Percentiles rank a stretch among this genome's conserved stretches.
These are phyloP conservation scores for Conger conger DNA, from an alignment of 2,113 vertebrate species.

Conservation along the genomic window DNA sequence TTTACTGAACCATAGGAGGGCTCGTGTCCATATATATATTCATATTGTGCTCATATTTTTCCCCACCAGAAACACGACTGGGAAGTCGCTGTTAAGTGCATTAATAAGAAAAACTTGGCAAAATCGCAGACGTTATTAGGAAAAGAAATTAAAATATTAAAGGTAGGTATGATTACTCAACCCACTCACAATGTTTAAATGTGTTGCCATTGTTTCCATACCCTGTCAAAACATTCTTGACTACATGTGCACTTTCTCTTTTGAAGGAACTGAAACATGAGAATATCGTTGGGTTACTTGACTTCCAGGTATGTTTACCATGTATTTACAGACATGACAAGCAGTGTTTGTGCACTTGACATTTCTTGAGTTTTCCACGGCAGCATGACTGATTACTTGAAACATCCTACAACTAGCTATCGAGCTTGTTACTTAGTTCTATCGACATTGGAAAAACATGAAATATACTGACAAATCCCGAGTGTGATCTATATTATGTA, in stretches of 20 bases:
- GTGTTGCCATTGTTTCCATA: neutral
- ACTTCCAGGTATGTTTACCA: conserved; percentile 83
- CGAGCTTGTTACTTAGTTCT: neutral
- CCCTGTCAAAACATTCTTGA: neutral
- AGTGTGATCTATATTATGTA: conserved; percentile 8
- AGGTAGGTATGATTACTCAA: conserved; percentile 69
- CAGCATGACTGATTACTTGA: neutral
- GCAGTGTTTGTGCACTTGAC: neutral
- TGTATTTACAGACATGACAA: neutral
- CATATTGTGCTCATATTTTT: neutral
- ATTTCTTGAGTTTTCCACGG: neutral
- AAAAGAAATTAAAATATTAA: conserved; percentile 96
- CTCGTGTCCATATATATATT: too few species aligned
- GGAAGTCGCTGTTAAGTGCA: conserved; percentile 96
- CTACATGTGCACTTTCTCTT: conserved; percentile 36
- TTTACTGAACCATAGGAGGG: neutral
- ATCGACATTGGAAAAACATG: neutral
- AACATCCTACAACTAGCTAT: neutral
- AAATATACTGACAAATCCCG: neutral
- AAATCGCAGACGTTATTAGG: conserved; percentile 90
- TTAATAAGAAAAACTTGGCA: conserved; percentile 94
- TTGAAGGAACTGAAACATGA: conserved; percentile 93
- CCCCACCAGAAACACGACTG: conserved; percentile 81
- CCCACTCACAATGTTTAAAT: neutral
- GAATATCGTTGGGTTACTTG: conserved; percentile 92